phyloP scores from a whole-genome alignment of 1,140 invertebrate species.

The Holcopasites calliopsidis region DNA sequence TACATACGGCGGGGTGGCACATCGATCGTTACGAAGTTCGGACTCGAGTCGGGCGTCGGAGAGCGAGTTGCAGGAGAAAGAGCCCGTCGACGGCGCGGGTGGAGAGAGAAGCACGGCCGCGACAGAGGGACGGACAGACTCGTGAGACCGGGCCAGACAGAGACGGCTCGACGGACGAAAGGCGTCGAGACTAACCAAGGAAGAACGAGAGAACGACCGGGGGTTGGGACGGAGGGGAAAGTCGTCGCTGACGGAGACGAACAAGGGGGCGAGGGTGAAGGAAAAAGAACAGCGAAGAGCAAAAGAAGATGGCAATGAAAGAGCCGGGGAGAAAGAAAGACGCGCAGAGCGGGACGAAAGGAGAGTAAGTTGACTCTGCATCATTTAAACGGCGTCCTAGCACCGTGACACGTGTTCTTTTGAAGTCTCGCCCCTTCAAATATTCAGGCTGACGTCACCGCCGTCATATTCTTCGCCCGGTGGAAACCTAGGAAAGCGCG shows the following conservation, averaged over 20 bases:
- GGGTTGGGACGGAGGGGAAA: constrained; percentile 8
- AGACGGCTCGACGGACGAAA: constrained; percentile 7
- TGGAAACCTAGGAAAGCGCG: constrained; percentile 72
- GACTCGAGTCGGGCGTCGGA: constrained; percentile 55
- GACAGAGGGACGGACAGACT: not conserved
- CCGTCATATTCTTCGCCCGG: constrained; percentile 75
- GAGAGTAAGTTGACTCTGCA: constrained; percentile 79
- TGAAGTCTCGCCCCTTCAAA: constrained; percentile 79
- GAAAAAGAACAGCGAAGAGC: constrained; percentile 18
- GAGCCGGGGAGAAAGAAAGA: constrained; percentile 33
- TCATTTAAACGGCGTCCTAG: constrained; percentile 79
- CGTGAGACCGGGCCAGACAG: not conserved
- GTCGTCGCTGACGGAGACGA: not conserved
- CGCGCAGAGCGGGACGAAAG: constrained; percentile 37
- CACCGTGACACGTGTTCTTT: constrained; percentile 79
- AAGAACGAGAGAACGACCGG: constrained; percentile 20
- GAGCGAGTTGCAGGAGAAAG: constrained; percentile 1
- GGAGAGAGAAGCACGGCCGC: not conserved
- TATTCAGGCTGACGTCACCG: constrained; percentile 79
- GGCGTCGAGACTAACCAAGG: constrained; percentile 15
- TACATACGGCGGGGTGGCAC: constrained; percentile 60
- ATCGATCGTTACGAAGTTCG: constrained; percentile 68
- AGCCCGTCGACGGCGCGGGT: not conserved
- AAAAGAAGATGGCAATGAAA: constrained; percentile 47
- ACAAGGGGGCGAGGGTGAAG: constrained; percentile 8